Base-by-base conservation (phyloP, 2,888 invertebrate species). In the Polyploca ridens region DNA sequence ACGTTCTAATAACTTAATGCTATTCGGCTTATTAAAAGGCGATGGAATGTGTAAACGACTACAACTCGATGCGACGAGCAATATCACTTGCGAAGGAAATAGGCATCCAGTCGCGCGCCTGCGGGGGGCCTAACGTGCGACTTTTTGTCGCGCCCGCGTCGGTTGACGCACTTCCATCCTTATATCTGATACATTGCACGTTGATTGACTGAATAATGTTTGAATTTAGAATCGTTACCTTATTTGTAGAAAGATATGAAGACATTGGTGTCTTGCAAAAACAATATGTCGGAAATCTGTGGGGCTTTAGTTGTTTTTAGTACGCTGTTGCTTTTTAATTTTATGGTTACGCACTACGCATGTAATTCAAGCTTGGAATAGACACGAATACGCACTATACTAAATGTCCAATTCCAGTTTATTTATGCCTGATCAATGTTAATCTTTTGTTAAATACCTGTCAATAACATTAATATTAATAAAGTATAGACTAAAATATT, bases 101-200 rank as follows among this genome's bases (percentile, higher is more conserved):
- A 63, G 79, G 69, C 77, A 74, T 73, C 86, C 80, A 74, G 80
- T 83, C 68, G 84, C 64, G 83, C 74, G 77, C 41, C 85, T 33
- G 71, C 79, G 73, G 88, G 89, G 81, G 75, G 81, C 73, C 75
- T 63, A 66, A 83, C 78, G 85, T 83, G 88, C 84, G 83, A 88
- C 81, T 87, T 88, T 89, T 88, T 88, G 82, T 82, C 83, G 77
- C 83, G 64, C 71, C 69, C 70, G 54, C 61, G 38, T 44, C 67
- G 67, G 67, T 69, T 16, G 49, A 54, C 54, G 54, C 54, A 41
- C 61, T 38, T 13, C 13, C 27, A 44, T 16, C 19, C 27, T 61
- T 27, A 61, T 61, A 13, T 27, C 61, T 61, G 19, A 38, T 60
- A 41, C 41, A 61, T 44, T 41, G 27, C 27, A 38, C 41, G 38